Evolutionary conservation across 2,888 invertebrate species (phyloP), one percentile per base, ranked within the genome.

Genomic region (Arge pagana): DNA sequence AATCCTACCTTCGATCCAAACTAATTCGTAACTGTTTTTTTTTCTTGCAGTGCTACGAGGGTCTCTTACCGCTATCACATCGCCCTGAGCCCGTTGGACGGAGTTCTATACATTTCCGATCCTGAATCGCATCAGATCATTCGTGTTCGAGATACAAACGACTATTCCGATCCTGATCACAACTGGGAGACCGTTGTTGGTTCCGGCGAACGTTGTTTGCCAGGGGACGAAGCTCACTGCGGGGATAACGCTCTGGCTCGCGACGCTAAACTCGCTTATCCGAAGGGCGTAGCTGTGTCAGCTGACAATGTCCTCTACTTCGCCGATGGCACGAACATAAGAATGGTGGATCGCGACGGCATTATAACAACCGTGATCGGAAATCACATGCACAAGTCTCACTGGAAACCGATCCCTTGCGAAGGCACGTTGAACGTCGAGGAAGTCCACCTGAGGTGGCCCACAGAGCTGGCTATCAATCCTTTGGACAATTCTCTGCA

Each of bases 41-140:
- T 13, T 33, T 43, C 8, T 56, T 70, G 67, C 79, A 93, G 96
- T 72, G 92, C 93, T 16, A 93, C 94, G 1, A 84, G 94, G 66
- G 95, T 96, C 0, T 94, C 95, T 0, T 96, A 97, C 77, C 89
- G 96, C 50, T 98, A 97, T 77, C 96, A 96, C 80, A 91, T 99
- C 85, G 94, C 96, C 0, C 80, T 97, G 35, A 95, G 95, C 65
- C 97, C 98, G 0, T 81, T 96, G 10, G 96, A 96, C 73, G 95
- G 95, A 19, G 89, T 89, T 1, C 82, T 98, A 7, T 97, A 95
- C 80, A 93, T 98, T 65, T 96, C 97, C 1, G 95, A 97, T 74
- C 96, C 96, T 0, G 95, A 96, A 74, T 92, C 93, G 0, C 94
- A 95, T 75, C 95, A 95, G 77, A 95, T 96, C 61, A 89, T 95